phyloP scores from a whole-genome alignment of 2,888 invertebrate species.

The Glaucopsyche alexis region DNA sequence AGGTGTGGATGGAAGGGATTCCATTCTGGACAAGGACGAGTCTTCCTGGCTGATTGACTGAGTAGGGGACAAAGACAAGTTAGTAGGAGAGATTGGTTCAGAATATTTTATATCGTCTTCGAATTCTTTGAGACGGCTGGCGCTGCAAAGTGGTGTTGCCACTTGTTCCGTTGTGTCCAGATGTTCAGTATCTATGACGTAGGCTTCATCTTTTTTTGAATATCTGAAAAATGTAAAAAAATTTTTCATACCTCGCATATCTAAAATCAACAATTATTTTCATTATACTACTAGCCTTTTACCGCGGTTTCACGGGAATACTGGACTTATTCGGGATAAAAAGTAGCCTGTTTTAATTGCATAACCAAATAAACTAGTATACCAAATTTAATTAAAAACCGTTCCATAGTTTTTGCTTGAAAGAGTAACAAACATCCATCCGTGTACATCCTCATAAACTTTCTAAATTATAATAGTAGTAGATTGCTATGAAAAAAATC shows the following conservation, averaged over 20 bases:
- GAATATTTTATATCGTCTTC: slow-evolving; percentile 62
- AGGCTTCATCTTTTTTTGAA: slow-evolving; percentile 78
- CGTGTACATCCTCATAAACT: too few relatives aligned
- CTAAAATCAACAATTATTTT: too few relatives aligned
- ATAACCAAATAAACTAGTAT: too few relatives aligned
- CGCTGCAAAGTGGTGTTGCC: slow-evolving; percentile 88
- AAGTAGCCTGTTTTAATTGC: too few relatives aligned
- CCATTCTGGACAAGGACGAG: slow-evolving; percentile 47
- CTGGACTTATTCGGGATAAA: too few relatives aligned
- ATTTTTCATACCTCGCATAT: too few relatives aligned
- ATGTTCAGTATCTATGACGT: slow-evolving; percentile 81
- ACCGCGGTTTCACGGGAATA: too few relatives aligned
- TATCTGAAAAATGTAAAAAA: slow-evolving; percentile 57
- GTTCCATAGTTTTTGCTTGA: too few relatives aligned
- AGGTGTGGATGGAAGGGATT: slow-evolving; percentile 56
- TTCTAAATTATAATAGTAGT: too few relatives aligned
- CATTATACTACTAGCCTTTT: too few relatives aligned
- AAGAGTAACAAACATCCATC: too few relatives aligned
- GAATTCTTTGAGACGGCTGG: slow-evolving; percentile 80
- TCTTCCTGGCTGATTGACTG: slow-evolving; percentile 55
- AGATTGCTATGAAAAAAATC: not conserved
- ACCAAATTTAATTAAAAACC: too few relatives aligned
- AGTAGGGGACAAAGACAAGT: slow-evolving; percentile 45
- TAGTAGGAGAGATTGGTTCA: slow-evolving; percentile 51
- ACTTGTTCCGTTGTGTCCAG: slow-evolving; percentile 84